Evolutionary conservation across 2,113 vertebrate species (phyloP).

Genomic region (Pteropus alecto): DNA sequence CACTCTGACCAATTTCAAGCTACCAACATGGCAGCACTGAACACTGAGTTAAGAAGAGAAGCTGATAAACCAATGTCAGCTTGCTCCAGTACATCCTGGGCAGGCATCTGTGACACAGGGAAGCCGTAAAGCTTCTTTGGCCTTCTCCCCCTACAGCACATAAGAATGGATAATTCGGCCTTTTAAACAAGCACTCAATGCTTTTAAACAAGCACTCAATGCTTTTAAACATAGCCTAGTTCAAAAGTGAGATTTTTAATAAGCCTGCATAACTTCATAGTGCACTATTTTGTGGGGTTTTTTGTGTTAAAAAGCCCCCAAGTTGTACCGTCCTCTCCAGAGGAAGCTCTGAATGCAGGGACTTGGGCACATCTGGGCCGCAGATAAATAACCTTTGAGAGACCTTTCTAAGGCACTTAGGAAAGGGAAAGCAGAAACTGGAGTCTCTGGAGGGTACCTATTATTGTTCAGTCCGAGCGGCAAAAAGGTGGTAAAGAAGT

Average conservation of each 20-base stretch:
- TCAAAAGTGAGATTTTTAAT: not conserved
- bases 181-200: not conserved
- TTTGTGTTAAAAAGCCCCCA: not conserved
- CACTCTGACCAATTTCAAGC: not conserved
- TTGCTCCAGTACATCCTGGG: accelerated
- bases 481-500: not conserved
- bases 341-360: not conserved
- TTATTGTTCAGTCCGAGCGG: not conserved
- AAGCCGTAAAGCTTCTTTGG: not conserved
- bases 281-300: not conserved
- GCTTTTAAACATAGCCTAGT: not conserved
- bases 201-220: not conserved
- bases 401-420: not conserved
- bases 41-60: not conserved
- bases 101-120: not conserved
- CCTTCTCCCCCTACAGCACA: not conserved
- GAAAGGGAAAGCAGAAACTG: not conserved
- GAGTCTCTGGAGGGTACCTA: not conserved
- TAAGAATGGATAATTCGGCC: not conserved
- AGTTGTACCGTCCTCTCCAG: not conserved
- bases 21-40: not conserved
- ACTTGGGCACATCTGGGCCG: not conserved
- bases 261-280: not conserved
- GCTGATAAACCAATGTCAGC: not conserved
- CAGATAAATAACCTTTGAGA: not conserved